Percentiles rank a stretch among this genome's conserved stretches.
Evolutionary conservation across 2,888 invertebrate genomes (phyloP).

Genomic region (Iphiclides podalirius): DNA sequence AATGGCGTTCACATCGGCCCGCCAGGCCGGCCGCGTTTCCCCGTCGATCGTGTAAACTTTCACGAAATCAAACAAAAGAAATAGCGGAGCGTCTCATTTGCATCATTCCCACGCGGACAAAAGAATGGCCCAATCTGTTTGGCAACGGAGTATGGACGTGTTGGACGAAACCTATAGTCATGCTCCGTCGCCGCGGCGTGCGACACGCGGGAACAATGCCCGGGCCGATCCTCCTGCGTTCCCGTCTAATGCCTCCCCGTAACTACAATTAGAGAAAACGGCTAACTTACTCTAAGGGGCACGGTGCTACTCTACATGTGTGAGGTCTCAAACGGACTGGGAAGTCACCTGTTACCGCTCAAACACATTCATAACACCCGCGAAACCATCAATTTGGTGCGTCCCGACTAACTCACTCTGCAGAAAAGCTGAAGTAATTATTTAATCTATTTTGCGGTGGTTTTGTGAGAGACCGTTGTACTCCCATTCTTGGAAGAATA

Average conservation of each 20-base stretch:
- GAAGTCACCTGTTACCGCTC: no score
- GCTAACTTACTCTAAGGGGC: neutral
- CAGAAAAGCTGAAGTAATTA: no score
- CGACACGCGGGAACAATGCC: constrained; percentile 21
- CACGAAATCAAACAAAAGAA: constrained; percentile 80
- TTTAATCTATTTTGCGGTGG: no score
- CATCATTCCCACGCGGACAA: constrained; percentile 79
- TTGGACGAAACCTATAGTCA: constrained; percentile 72
- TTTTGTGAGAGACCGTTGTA: no score
- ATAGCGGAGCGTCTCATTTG: constrained; percentile 76
- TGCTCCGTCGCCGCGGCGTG: constrained; percentile 42
- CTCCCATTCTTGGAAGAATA: no score
- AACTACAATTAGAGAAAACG: constrained; percentile 1
- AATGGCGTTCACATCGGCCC: constrained; percentile 75
- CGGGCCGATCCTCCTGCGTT: constrained; percentile 16
- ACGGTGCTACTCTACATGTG: no score
- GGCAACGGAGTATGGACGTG: constrained; percentile 74
- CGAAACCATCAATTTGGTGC: no score
- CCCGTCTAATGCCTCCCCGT: constrained; percentile 7
- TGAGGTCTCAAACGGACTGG: no score
- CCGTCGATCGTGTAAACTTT: constrained; percentile 79
- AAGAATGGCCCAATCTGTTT: constrained; percentile 77
- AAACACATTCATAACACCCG: constrained; percentile 1
- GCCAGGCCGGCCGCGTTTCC: constrained; percentile 72
- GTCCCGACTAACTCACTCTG: no score